Conservation (phyloP, 2,113 vertebrate species). For the Callionymus lyra region DNA sequence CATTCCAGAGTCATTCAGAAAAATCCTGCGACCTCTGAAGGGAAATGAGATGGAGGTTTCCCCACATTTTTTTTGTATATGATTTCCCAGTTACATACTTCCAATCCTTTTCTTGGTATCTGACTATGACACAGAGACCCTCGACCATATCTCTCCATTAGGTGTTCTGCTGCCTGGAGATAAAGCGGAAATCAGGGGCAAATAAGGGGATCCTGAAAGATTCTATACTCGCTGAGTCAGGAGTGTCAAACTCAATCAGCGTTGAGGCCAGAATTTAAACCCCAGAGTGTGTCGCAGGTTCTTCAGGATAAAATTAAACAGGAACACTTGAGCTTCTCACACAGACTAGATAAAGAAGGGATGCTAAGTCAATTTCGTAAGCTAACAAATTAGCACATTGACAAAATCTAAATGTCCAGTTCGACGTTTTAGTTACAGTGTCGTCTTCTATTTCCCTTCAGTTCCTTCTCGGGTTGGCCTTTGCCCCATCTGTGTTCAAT, state of each 20-base stretch:
- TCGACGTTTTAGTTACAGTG: no score
- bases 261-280: no score
- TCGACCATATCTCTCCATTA: constrained; percentile 27
- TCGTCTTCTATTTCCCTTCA: not conserved
- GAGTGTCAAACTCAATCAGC: no score
- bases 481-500: constrained; percentile 7
- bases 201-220: constrained; percentile 12
- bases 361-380: no score
- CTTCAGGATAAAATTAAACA: no score
- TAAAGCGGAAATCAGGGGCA: constrained; percentile 33
- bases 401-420: no score
- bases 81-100: constrained; percentile 47
- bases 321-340: no score
- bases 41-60: constrained; percentile 57
- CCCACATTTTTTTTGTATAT: constrained; percentile 34
- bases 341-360: no score
- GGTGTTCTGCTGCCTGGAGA: constrained; percentile 43
- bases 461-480: constrained; percentile 2
- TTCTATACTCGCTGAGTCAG: no score
- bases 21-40: constrained; percentile 54
- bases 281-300: no score
- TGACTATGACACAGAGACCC: constrained; percentile 27
- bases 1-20: constrained; percentile 55
- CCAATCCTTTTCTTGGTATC: constrained; percentile 40
- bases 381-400: no score